Percentiles rank a stretch among this genome's conserved stretches.
These are phyloP conservation scores for Cololabis saira DNA, from an alignment of 2,113 vertebrate genomes.

Conservation along the genomic window DNA sequence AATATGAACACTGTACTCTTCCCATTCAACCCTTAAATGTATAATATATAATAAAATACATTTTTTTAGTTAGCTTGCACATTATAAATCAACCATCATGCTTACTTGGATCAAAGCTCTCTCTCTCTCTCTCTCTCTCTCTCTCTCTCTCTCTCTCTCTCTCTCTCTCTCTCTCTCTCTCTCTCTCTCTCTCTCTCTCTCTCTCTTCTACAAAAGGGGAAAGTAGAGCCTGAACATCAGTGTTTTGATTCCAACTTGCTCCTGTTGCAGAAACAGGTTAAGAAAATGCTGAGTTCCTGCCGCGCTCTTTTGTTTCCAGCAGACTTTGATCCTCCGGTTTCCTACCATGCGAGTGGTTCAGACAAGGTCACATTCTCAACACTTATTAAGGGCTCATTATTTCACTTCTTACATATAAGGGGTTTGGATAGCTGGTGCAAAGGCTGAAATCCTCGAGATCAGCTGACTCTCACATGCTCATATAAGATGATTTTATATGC, in stretches of 20 bases:
- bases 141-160: no score
- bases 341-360: slow-evolving; percentile 21
- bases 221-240: slow-evolving; percentile 11
- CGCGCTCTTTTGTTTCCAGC: slow-evolving; percentile 41
- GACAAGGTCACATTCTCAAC: slow-evolving; percentile 73
- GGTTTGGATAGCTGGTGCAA: slow-evolving; percentile 47
- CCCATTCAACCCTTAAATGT: no score
- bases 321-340: slow-evolving; percentile 39
- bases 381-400: slow-evolving; percentile 13
- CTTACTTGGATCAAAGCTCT: no score
- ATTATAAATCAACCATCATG: no score
- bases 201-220: no score
- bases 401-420: slow-evolving; percentile 25
- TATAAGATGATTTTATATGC: slow-evolving; percentile 29
- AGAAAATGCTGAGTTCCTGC: slow-evolving; percentile 17
- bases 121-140: no score
- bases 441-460: slow-evolving; percentile 61
- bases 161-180: no score
- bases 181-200: no score
- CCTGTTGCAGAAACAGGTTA: neutral
- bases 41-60: no score
- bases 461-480: slow-evolving; percentile 78
- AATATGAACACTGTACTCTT: no score
- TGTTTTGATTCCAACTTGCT: slow-evolving; percentile 37
- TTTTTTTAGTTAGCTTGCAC: no score